A percentile compares a stretch with the other conserved stretches of the same genome.
Evolutionary conservation across 2,888 invertebrate genomes (phyloP).

Genomic region (Tetramorium bicarinatum): DNA sequence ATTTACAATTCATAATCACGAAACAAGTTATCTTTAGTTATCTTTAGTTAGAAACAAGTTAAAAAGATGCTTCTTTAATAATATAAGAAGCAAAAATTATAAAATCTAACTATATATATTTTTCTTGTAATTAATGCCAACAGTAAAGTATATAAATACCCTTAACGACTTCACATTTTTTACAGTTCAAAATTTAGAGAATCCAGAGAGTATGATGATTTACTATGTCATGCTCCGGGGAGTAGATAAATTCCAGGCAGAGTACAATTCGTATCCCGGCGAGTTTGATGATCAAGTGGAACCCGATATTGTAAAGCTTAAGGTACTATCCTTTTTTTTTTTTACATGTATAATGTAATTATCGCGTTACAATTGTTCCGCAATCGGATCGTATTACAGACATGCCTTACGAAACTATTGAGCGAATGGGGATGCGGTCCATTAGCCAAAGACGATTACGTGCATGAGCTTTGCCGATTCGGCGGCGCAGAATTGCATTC

Average conservation of each 20-base stretch:
- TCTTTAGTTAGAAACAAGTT: no score
- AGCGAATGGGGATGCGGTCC: conserved; percentile 95
- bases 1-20: conserved; percentile 25
- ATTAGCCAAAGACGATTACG: conserved; percentile 94
- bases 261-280: conserved; percentile 96
- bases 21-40: not conserved
- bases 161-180: conserved; percentile 75
- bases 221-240: conserved; percentile 96
- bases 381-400: conserved; percentile 82
- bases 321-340: conserved; percentile 86
- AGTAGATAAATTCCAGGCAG: conserved; percentile 95
- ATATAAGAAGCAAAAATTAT: not conserved
- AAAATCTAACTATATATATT: not conserved
- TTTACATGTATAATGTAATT: not conserved
- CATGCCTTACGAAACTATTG: conserved; percentile 90
- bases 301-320: conserved; percentile 95
- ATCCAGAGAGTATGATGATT: conserved; percentile 94
- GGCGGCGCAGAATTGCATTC: conserved; percentile 98
- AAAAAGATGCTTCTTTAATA: not conserved
- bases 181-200: conserved; percentile 91
- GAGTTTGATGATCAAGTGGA: conserved; percentile 95
- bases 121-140: not conserved
- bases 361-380: not conserved
- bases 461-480: conserved; percentile 98
- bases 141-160: not conserved